Evolutionary conservation across 2,888 invertebrate species (phyloP).

Genomic region (Oxytorus armatus): DNA sequence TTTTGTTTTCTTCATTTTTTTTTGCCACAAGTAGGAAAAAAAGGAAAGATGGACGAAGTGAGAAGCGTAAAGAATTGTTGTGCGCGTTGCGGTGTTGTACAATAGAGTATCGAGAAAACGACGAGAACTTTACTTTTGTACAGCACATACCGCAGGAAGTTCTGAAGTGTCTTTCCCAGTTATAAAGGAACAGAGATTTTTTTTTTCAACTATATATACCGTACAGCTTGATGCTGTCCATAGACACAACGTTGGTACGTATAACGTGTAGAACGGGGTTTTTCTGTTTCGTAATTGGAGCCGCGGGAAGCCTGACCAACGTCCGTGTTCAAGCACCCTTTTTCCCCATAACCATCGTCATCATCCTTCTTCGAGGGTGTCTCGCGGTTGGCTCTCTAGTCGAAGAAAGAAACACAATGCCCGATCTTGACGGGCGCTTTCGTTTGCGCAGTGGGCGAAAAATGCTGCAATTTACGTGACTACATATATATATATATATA

Average conservation of each 20-base stretch:
- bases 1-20: not conserved
- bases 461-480: slow-evolving; percentile 43
- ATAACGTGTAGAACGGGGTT: slow-evolving; percentile 59
- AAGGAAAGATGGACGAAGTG: not conserved
- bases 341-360: slow-evolving; percentile 78
- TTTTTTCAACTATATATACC: not conserved
- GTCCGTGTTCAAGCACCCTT: slow-evolving; percentile 84
- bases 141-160: slow-evolving; percentile 25
- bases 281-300: slow-evolving; percentile 81
- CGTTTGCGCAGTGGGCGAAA: slow-evolving; percentile 59
- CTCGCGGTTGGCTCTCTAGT: slow-evolving; percentile 72
- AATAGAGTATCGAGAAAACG: slow-evolving; percentile 1
- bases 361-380: slow-evolving; percentile 78
- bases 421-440: slow-evolving; percentile 63
- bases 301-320: slow-evolving; percentile 82
- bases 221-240: not conserved
- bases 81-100: not conserved
- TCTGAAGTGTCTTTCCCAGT: slow-evolving; percentile 73
- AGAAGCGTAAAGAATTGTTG: slow-evolving; percentile 22
- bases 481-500: slow-evolving; percentile 6
- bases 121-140: not conserved
- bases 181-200: slow-evolving; percentile 57
- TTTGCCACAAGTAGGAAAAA: slow-evolving; percentile 16
- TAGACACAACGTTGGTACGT: slow-evolving; percentile 23
- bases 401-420: slow-evolving; percentile 74